Conservation (phyloP, 2,888 invertebrate species). For the Melanotus villosus region DNA sequence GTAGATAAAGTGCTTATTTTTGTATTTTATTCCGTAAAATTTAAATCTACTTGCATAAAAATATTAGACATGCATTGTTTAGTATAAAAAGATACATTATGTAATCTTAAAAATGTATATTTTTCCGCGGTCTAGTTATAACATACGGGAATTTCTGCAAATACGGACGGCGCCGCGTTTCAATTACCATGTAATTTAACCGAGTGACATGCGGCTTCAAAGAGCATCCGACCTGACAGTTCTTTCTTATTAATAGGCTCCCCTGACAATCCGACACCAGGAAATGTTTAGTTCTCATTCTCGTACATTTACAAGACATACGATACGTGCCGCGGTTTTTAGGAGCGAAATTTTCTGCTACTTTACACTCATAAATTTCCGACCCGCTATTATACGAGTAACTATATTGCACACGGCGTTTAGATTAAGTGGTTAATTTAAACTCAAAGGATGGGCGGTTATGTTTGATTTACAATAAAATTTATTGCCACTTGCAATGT, state of each 20-base stretch:
- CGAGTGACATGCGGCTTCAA: conserved; percentile 34
- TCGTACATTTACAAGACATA: neutral
- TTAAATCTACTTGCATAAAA: no score
- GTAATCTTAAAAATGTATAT: no score
- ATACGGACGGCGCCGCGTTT: conserved; percentile 35
- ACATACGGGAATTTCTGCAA: conserved; percentile 24
- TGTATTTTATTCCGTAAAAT: no score
- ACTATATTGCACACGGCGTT: conserved; percentile 1
- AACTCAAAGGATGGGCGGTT: neutral
- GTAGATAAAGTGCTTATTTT: no score
- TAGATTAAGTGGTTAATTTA: conserved; percentile 18
- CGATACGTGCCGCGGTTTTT: neutral
- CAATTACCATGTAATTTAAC: conserved; percentile 38
- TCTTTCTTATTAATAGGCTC: conserved; percentile 13
- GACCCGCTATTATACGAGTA: conserved; percentile 12
- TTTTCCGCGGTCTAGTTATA: conserved; percentile 3
- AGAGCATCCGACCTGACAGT: conserved; percentile 38
- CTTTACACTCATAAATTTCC: conserved; percentile 15
- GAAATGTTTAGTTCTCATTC: conserved; percentile 17
- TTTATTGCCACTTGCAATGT: conserved; percentile 31
- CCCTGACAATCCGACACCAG: conserved; percentile 17
- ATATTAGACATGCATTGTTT: no score
- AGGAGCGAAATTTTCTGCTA: neutral
- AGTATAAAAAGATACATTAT: no score
- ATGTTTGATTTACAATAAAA: conserved; percentile 31